Percentiles rank a stretch among this genome's conserved stretches.
Evolutionary conservation across 2,888 invertebrate species (phyloP).

Genomic region (Ectemnius cavifrons): DNA sequence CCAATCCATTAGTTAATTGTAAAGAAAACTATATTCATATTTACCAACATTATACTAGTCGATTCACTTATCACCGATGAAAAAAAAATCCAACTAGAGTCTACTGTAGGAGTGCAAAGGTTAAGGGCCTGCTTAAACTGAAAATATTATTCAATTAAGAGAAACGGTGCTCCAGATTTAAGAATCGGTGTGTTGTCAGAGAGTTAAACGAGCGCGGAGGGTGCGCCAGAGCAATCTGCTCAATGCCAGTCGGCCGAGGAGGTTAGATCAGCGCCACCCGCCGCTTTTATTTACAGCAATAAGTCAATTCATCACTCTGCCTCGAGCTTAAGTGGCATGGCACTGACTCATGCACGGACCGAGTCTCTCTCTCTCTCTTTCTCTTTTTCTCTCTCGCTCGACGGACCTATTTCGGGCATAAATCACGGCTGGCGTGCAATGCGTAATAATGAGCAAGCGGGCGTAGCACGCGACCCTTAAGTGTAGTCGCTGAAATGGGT

Average conservation of each 20-base stretch:
- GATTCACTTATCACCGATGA: too few relatives aligned
- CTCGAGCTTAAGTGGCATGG: constrained; percentile 46
- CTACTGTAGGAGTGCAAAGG: too few relatives aligned
- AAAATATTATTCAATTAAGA: too few relatives aligned
- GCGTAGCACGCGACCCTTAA: constrained; percentile 55
- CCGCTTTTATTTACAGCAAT: constrained; percentile 49
- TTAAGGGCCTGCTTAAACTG: too few relatives aligned
- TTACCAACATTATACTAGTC: too few relatives aligned
- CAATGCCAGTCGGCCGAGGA: too few relatives aligned
- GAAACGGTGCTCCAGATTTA: constrained; percentile 17
- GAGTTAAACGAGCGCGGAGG: too few relatives aligned
- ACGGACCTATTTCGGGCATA: constrained; percentile 52
- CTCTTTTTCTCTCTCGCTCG: not conserved
- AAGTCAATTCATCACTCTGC: constrained; percentile 52
- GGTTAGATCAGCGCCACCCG: constrained; percentile 47
- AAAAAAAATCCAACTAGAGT: too few relatives aligned
- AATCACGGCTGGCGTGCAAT: constrained; percentile 48
- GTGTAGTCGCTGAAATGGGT: constrained; percentile 37
- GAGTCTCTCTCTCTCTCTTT: constrained; percentile 17
- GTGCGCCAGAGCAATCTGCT: too few relatives aligned
- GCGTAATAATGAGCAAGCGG: constrained; percentile 60
- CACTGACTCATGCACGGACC: constrained; percentile 50
- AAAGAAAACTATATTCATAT: too few relatives aligned
- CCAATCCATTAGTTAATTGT: too few relatives aligned
- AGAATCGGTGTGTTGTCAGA: not conserved